phyloP scores from a whole-genome alignment of 2,797 vertebrate species.

The Lacerta bilineata region DNA sequence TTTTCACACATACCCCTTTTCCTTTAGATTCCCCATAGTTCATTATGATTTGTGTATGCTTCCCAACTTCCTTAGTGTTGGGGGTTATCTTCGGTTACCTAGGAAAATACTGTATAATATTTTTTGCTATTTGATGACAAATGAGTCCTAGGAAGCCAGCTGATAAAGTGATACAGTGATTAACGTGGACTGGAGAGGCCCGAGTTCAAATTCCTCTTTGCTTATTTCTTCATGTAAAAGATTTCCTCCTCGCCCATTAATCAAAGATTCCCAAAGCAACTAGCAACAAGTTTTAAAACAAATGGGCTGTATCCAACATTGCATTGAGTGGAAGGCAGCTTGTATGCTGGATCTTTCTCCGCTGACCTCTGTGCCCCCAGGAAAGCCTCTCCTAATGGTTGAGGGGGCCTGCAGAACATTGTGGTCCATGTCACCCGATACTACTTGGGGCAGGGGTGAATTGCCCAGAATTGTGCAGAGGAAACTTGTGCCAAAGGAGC shows the following conservation, averaged over 20 bases:
- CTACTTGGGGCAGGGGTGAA: no score
- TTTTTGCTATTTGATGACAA: neutral
- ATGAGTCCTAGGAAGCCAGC: neutral
- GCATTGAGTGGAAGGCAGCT: neutral
- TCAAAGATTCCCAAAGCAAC: neutral
- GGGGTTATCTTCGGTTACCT: neutral
- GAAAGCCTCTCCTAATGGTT: neutral
- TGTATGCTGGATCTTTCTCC: neutral
- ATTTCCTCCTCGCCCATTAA: neutral
- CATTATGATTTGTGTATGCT: constrained; percentile 29
- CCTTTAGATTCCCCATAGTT: neutral
- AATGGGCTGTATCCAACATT: neutral
- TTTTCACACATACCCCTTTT: constrained; percentile 27
- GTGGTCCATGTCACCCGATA: no score
- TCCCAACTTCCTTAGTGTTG: neutral
- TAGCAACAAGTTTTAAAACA: neutral
- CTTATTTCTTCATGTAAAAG: neutral
- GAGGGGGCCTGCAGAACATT: no score
- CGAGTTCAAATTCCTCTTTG: neutral
- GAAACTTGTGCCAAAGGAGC: no score
- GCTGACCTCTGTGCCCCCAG: neutral
- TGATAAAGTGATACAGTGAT: neutral
- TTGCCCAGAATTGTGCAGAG: no score
- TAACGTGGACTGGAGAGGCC: neutral
- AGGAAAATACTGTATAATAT: neutral